These are phyloP conservation scores for Lipophrys pholis DNA, from an alignment of 2,113 vertebrate genomes.

Conservation along the genomic window DNA sequence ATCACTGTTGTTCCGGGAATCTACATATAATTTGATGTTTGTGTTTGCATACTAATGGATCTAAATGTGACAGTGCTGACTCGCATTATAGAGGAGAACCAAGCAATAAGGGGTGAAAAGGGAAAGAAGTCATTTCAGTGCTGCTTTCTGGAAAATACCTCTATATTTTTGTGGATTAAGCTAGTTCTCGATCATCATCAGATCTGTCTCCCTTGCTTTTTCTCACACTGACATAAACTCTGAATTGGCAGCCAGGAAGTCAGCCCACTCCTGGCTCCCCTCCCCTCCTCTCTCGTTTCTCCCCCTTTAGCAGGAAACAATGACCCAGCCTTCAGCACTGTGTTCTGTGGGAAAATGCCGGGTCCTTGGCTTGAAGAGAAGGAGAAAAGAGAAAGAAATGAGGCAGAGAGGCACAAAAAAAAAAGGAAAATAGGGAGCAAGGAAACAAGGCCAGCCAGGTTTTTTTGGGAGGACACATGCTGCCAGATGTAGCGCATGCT, in stretches of 20 bases:
- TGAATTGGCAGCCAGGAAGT: constrained; percentile 74
- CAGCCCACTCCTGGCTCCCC: constrained; percentile 20
- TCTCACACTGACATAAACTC: constrained; percentile 58
- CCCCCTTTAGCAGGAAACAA: constrained; percentile 69
- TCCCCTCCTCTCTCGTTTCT: constrained; percentile 24
- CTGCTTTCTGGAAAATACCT: constrained; percentile 2
- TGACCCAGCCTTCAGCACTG: constrained; percentile 46
- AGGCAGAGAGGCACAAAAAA: constrained; percentile 3
- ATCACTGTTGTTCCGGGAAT: background rate
- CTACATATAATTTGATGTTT: too few relatives aligned
- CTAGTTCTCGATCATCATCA: background rate
- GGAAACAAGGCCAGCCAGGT: constrained; percentile 46
- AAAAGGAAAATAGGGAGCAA: constrained; percentile 9
- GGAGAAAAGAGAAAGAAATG: constrained; percentile 45
- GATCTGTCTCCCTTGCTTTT: constrained; percentile 22
- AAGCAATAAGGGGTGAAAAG: background rate
- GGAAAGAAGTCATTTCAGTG: constrained; percentile 1
- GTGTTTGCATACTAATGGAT: background rate
- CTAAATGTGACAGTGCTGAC: background rate
- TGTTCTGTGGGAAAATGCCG: constrained; percentile 70
- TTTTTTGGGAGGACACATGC: constrained; percentile 22
- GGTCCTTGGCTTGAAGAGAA: constrained; percentile 45
- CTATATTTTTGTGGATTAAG: constrained; percentile 13
- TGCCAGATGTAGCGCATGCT: constrained; percentile 61
- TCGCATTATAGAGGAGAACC: background rate